phyloP scores from a whole-genome alignment of 2,888 invertebrate species.

The Clusia tigrina region DNA sequence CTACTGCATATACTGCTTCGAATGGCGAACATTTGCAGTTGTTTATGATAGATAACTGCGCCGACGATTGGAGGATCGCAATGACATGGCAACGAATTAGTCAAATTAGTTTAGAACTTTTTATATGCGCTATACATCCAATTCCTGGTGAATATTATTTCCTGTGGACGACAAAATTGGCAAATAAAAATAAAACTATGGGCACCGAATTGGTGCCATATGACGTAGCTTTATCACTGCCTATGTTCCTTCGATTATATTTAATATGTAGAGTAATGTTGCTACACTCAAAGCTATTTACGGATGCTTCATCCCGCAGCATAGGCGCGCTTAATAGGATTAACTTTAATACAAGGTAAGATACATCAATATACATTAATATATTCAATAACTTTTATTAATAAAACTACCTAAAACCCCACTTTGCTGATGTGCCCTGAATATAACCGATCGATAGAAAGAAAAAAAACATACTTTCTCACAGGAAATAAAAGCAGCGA shows the following conservation, averaged over 20 bases:
- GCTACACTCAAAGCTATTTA: slow-evolving; percentile 98
- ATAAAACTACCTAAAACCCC: no score
- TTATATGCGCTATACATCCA: slow-evolving; percentile 97
- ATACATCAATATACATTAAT: no score
- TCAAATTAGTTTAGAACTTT: slow-evolving; percentile 90
- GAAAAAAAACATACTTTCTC: no score
- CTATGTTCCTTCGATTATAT: slow-evolving; percentile 99
- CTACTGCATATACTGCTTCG: background rate
- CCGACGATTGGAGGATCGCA: slow-evolving; percentile 99
- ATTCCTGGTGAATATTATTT: slow-evolving; percentile 97
- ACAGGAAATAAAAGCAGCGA: no score
- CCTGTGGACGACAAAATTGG: slow-evolving; percentile 94
- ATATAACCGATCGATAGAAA: no score
- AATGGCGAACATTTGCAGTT: slow-evolving; percentile 72
- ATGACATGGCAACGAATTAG: slow-evolving; percentile 98
- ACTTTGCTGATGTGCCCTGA: no score
- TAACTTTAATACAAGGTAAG: slow-evolving; percentile 94
- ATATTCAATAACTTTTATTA: no score
- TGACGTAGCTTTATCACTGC: slow-evolving; percentile 96
- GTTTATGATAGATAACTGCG: slow-evolving; percentile 99
- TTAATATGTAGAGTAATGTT: slow-evolving; percentile 99
- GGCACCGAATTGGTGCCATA: slow-evolving; percentile 83
- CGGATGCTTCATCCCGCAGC: slow-evolving; percentile 98
- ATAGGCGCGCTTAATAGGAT: slow-evolving; percentile 97
- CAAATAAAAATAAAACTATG: slow-evolving; percentile 81